Conservation (phyloP, 2,888 invertebrate genomes). For the Reticulitermes lucifugus region DNA sequence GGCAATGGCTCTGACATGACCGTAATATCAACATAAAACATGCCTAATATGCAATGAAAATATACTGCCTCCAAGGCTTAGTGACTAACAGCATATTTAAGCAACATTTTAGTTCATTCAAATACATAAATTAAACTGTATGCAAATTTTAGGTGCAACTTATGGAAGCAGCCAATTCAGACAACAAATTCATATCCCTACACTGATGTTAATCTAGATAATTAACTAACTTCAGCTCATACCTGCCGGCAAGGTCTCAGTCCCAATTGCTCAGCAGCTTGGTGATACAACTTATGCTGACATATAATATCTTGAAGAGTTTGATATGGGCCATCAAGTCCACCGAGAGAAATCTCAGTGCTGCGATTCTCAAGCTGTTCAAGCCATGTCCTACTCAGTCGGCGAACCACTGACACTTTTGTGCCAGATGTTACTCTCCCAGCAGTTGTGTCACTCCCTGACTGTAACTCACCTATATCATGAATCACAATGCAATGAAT, state of each 20-base stretch:
- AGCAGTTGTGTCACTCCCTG: constrained; percentile 22
- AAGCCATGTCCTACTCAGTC: constrained; percentile 56
- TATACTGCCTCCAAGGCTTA: too few relatives aligned
- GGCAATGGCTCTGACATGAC: too few relatives aligned
- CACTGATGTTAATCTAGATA: neutral
- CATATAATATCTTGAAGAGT: constrained; percentile 56
- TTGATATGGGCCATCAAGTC: constrained; percentile 52
- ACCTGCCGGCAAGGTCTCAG: constrained; percentile 44
- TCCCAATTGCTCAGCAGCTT: constrained; percentile 6
- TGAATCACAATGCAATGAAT: constrained; percentile 55
- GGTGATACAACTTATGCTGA: constrained; percentile 4
- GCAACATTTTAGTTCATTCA: neutral
- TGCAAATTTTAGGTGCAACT: neutral
- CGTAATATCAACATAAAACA: too few relatives aligned
- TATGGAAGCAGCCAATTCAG: neutral
- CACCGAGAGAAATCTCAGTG: constrained; percentile 41
- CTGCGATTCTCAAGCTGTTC: constrained; percentile 50
- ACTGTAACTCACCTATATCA: constrained; percentile 47
- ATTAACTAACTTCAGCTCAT: neutral
- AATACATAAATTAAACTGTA: neutral
- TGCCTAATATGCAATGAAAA: too few relatives aligned
- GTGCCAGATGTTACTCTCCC: constrained; percentile 55
- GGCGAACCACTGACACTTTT: constrained; percentile 54
- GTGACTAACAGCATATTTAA: neutral
- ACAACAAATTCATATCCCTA: neutral